These are phyloP conservation scores for Holacanthus passer DNA, from an alignment of 2,113 vertebrate species.

Conservation along the genomic window DNA sequence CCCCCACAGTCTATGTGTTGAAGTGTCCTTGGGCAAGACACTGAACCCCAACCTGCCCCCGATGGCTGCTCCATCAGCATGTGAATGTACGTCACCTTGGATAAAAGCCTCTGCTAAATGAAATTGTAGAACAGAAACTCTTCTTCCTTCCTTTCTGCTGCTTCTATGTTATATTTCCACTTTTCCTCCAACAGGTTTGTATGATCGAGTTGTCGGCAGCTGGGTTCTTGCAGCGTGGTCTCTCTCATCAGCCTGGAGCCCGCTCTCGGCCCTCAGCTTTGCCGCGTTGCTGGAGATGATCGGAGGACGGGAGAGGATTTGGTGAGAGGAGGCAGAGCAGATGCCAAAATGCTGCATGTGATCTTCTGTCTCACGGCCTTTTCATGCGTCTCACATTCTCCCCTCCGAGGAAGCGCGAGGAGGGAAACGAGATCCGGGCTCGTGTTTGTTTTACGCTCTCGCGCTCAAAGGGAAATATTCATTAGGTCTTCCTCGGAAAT, in stretches of 20 bases:
- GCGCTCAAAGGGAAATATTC: conserved; percentile 85
- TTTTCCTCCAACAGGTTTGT: too few species aligned
- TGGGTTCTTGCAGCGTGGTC: background rate
- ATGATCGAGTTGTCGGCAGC: background rate
- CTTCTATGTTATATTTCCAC: background rate
- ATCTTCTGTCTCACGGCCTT: conserved; percentile 57
- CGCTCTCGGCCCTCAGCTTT: conserved; percentile 28
- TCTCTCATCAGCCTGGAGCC: conserved; percentile 3
- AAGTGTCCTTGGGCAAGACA: too few species aligned
- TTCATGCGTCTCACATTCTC: conserved; percentile 70
- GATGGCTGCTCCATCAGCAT: too few species aligned
- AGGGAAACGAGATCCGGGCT: conserved; percentile 61
- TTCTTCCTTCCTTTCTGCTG: background rate
- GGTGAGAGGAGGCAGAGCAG: conserved; percentile 46
- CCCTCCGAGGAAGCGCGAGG: conserved; percentile 60
- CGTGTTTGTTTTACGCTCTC: conserved; percentile 71
- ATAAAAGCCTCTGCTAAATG: too few species aligned
- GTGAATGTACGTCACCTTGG: too few species aligned
- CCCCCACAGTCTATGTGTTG: too few species aligned
- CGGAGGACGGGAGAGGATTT: conserved; percentile 62
- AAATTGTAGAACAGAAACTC: too few species aligned
- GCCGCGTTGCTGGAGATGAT: conserved; percentile 58
- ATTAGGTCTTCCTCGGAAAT: conserved; percentile 72
- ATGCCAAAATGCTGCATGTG: conserved; percentile 67
- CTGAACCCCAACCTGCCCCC: too few species aligned